Base-by-base conservation (phyloP, 2,888 invertebrate species). In the Zelleria hepariella region DNA sequence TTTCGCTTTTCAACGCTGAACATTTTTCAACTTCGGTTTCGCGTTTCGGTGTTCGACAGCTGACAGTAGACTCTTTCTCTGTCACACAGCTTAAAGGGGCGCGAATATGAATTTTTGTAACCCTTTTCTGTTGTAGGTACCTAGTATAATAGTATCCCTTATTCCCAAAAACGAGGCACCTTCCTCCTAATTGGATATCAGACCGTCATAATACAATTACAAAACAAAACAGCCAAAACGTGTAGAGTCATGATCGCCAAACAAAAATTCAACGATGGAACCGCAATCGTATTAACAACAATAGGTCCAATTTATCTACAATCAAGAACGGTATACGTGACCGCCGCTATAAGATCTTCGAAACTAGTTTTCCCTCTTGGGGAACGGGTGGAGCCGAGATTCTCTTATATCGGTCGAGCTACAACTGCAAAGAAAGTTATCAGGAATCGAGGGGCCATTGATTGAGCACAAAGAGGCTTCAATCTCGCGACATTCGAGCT, bases 381-480 rank as follows among this genome's bases (percentile, higher is more conserved):
- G 57, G 24, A 10, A n/a, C n/a, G n/a, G 25, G 53, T 18, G 21
- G 49, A 23, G 49, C 20, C 20, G 49, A 49, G 49, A 21, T 49
- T 49, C 20, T 20, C 49, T 49, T 53, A 53, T 23, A 47, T 47
- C 42, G 26, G 42, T 20, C 24, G 74, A 82, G 81, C 76, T 80
- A 78, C 68, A 73, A 75, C 76, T 69, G 77, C 73, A 80, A 83
- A 80, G 80, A 82, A 86, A 86, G 81, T 82, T 85, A 82, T 80
- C 81, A 80, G 82, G 82, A 85, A 85, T 86, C 82, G 82, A 78
- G 80, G 75, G 72, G 72, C 80, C 81, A 86, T 85, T 86, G 86
- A 86, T 85, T 81, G 82, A 71, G 76, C 80, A 82, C 86, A 86
- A 86, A 82, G 82, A 77, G 72, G 72, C 73, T 82, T 81, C 78